A percentile compares a stretch with the other conserved stretches of the same genome.
phyloP scores from a whole-genome alignment of 2,888 invertebrate genomes.

The Lepidochrysops patricia region DNA sequence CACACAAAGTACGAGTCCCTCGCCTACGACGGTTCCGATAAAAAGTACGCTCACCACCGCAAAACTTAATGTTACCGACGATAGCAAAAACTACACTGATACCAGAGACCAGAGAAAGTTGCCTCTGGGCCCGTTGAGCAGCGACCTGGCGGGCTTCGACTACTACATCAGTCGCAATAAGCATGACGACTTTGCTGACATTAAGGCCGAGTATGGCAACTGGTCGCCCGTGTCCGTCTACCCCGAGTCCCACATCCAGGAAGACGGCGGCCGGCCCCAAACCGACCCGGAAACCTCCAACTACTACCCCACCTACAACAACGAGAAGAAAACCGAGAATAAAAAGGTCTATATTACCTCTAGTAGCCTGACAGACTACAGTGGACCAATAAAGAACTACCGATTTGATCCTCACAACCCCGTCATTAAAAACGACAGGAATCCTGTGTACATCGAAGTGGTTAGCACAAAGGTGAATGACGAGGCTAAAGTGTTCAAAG shows the following conservation, averaged over 20 bases:
- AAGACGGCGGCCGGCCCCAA: slow-evolving; percentile 54
- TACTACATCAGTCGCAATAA: slow-evolving; percentile 63
- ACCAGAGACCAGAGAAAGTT: slow-evolving; percentile 62
- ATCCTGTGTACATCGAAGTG: slow-evolving; percentile 70
- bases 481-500: slow-evolving; percentile 62
- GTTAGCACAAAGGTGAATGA: slow-evolving; percentile 68
- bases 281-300: slow-evolving; percentile 55
- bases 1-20: slow-evolving; percentile 31
- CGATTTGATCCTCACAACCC: slow-evolving; percentile 68
- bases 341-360: slow-evolving; percentile 69
- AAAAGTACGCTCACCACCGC: slow-evolving; percentile 38
- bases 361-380: slow-evolving; percentile 56
- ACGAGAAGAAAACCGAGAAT: slow-evolving; percentile 55
- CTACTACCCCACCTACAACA: slow-evolving; percentile 66
- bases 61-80: slow-evolving; percentile 38
- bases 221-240: slow-evolving; percentile 71
- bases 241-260: slow-evolving; percentile 63
- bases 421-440: slow-evolving; percentile 69
- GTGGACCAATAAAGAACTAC: slow-evolving; percentile 58
- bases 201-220: slow-evolving; percentile 69
- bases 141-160: slow-evolving; percentile 64
- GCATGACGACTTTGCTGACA: slow-evolving; percentile 56
- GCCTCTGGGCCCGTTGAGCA: slow-evolving; percentile 51
- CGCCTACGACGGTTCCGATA: slow-evolving; percentile 49
- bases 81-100: slow-evolving; percentile 57